Evolutionary conservation across 2,113 vertebrate species (phyloP).

Genomic region (Psilopsiagon aurifrons): DNA sequence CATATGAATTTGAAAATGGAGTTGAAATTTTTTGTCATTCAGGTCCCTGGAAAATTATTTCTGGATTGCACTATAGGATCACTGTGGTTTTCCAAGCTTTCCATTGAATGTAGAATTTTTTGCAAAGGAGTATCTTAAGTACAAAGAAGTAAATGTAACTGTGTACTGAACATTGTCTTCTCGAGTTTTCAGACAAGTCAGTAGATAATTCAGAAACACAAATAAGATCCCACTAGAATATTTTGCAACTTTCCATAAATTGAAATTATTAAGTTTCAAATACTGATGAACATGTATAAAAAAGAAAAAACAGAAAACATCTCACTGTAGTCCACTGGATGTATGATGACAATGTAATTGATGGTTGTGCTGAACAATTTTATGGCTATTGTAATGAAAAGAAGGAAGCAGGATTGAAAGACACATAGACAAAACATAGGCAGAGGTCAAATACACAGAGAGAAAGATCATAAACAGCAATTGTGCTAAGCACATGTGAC

Average conservation of each 20-base stretch:
- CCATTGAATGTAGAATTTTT: background rate
- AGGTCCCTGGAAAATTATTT: background rate
- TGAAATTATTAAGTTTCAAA: background rate
- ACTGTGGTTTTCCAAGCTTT: background rate
- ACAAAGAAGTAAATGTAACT: background rate
- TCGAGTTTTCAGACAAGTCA: background rate
- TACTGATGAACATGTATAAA: background rate
- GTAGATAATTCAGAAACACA: background rate
- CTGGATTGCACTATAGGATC: background rate
- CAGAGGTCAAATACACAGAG: background rate
- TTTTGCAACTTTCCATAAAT: background rate
- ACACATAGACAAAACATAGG: background rate
- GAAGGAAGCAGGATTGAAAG: background rate
- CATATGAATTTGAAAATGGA: background rate
- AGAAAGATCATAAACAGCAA: background rate
- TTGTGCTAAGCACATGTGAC: background rate
- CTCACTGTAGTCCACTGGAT: background rate
- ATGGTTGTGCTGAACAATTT: background rate
- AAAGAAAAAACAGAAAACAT: background rate
- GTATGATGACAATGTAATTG: background rate
- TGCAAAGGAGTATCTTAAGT: background rate
- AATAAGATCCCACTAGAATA: background rate
- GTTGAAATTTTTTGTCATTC: background rate
- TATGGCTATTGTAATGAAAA: background rate
- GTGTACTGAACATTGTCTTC: background rate